Evolutionary conservation across 2,888 invertebrate genomes (phyloP).

Genomic region (Dysmachus trigonus): DNA sequence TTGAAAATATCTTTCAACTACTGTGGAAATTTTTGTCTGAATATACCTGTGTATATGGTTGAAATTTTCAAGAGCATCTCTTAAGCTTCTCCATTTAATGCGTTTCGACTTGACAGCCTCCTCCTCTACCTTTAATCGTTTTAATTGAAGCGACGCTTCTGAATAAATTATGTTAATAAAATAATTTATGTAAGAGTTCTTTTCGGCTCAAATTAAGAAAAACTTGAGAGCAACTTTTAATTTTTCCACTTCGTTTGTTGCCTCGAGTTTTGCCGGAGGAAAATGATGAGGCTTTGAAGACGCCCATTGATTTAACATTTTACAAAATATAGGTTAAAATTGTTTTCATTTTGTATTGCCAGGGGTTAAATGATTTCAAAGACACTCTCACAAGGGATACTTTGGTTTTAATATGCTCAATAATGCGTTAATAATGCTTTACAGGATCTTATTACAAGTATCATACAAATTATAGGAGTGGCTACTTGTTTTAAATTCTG

Average conservation of each 20-base stretch:
- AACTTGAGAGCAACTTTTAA: conserved; percentile 11
- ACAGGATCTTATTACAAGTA: too few relatives aligned
- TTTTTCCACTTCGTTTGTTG: conserved; percentile 30
- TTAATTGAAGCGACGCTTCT: conserved; percentile 59
- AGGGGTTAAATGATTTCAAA: neutral
- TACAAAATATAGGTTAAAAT: neutral
- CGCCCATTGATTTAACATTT: neutral
- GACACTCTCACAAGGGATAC: neutral
- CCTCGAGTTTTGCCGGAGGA: conserved; percentile 11
- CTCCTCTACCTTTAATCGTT: conserved; percentile 17
- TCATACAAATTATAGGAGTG: too few relatives aligned
- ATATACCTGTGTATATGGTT: too few relatives aligned
- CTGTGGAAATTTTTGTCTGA: neutral
- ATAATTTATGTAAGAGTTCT: conserved; percentile 24
- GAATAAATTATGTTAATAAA: conserved; percentile 64
- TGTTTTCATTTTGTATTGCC: neutral
- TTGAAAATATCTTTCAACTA: neutral
- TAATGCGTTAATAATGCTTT: neutral
- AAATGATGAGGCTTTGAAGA: neutral
- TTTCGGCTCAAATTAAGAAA: neutral
- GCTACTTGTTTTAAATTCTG: too few relatives aligned
- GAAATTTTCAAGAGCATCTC: neutral
- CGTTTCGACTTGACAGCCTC: neutral
- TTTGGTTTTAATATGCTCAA: neutral
- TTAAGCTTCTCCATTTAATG: neutral